Base-by-base conservation (phyloP, 1,140 invertebrate genomes). In the Caenorhabditis inopinata region DNA sequence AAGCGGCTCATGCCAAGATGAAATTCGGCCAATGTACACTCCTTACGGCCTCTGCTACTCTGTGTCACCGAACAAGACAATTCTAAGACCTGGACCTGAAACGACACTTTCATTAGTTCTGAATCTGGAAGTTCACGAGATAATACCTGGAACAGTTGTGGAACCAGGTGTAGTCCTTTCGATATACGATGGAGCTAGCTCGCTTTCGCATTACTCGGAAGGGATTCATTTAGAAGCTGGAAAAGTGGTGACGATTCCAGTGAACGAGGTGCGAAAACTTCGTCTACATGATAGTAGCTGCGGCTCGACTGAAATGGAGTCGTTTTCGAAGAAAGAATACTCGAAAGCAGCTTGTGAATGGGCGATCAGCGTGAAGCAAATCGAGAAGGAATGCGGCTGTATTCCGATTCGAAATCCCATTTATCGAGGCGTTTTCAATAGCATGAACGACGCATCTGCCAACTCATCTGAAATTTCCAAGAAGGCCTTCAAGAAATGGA, bases 191-290 rank as follows among this genome's bases (percentile, higher is more conserved):
- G 47, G 51, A n/a, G 76, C 29, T 18, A 58, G 75, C 21, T 73
- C 81, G 1, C 32, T 78, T 4, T 76, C 78, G 21, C 62, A 81
- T 27, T 84, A 58, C 27, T 45, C 75, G 0, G 78, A 84, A 45
- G 83, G 83, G 62, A 84, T 84, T 29, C 83, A 84, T 74, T 49
- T 84, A 9, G 83, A 84, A 73, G 75, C 82, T 1, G 83, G 83
- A 48, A 84, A 84, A 82, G 77, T 80, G 7, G 83, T 84, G 5
- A 82, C 83, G 0, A 84, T 84, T 47, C 83, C 83, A 25, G 85
- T 84, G 12, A 84, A 84, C 32, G 83, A 84, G 45, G 78, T 84
- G 16, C 58, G 83, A 81, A 83, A 80, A 45, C 79, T 84, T 2
- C 32, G 47, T 45, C 58, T 83, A 1, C 80, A 84, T 79, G 42